These are phyloP conservation scores for Dryococelus australis DNA, from an alignment of 2,888 invertebrate species.

Conservation along the genomic window DNA sequence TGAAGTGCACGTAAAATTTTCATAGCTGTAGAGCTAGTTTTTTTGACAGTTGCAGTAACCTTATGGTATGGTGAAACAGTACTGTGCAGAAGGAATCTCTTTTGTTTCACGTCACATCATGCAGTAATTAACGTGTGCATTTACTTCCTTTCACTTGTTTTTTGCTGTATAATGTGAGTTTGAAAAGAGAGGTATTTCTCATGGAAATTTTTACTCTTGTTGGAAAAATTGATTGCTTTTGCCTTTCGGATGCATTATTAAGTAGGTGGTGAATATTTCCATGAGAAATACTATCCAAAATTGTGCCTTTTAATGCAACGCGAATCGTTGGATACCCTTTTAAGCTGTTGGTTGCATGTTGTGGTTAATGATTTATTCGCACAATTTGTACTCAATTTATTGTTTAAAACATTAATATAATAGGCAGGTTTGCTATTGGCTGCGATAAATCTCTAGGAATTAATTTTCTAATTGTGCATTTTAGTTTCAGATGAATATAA, in stretches of 20 bases:
- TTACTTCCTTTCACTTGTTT: background rate
- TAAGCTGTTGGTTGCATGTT: background rate
- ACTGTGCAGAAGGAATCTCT: background rate
- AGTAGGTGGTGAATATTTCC: background rate
- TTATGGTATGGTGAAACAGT: background rate
- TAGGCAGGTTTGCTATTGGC: too few relatives aligned
- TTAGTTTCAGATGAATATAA: too few relatives aligned
- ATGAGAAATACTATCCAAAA: background rate
- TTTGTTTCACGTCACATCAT: background rate
- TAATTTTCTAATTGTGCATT: too few relatives aligned
- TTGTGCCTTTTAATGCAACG: background rate
- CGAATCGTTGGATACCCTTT: background rate
- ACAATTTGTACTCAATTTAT: background rate
- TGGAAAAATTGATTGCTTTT: background rate
- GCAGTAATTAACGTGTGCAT: background rate
- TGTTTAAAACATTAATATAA: too few relatives aligned
- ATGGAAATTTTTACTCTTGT: background rate
- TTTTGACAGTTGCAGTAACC: too few relatives aligned
- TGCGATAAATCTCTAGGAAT: too few relatives aligned
- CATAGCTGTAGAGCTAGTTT: too few relatives aligned
- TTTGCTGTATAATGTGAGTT: background rate
- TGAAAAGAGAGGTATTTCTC: background rate
- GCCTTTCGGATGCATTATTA: background rate
- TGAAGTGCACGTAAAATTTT: too few relatives aligned
- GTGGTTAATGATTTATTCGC: background rate